Base-by-base conservation (phyloP, 2,797 vertebrate species). In the Thripadectes ignobilis region DNA sequence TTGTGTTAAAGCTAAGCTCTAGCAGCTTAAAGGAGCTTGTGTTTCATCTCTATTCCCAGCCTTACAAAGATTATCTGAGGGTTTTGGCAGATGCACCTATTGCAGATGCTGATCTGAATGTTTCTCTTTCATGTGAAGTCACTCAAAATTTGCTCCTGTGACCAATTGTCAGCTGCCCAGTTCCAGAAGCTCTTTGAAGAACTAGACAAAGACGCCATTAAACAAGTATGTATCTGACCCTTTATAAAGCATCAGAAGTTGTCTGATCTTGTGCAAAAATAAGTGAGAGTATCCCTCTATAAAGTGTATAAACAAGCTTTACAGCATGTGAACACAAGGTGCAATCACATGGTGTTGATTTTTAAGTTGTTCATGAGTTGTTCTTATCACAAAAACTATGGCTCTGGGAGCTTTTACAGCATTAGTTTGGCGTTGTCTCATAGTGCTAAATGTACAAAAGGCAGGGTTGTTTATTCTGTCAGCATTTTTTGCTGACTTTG, bases 121-220 rank as follows among this genome's bases (percentile, higher is more conserved):
- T 83, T 65, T 93, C 58, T 92, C 19, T 92, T 96, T 38, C 63
- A 63, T 83, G 20, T 51, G 27, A 95, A 99, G 99, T 98, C 98
- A 36, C 98, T 95, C 24, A 96, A 46, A 54, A 97, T 94, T 67
- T 96, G 91, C 14, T 71, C 96, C 8, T 96, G 95, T 6, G 97
- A 98, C 74, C 95, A 66, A 24, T 96, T 99, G 82, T 97, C 98
- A 4, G 97, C 97, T 2, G 97, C 97, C 3, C 98, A 98, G 82
- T 99, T 99, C 95, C 98, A 98, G 96, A 98, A 95, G 61, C 97
- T 99, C 76, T 99, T 99, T 87, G 98, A 99, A 27, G 98, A 99
- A 63, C 97, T 99, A 17, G 99, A 99, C 95, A 99, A 98, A 95
- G 98, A 98, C 49, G 93, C 96, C 12, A 95, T 99, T 65, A 99